These are phyloP conservation scores for Megalurothrips usitatus DNA, from an alignment of 2,888 invertebrate species.

Conservation along the genomic window DNA sequence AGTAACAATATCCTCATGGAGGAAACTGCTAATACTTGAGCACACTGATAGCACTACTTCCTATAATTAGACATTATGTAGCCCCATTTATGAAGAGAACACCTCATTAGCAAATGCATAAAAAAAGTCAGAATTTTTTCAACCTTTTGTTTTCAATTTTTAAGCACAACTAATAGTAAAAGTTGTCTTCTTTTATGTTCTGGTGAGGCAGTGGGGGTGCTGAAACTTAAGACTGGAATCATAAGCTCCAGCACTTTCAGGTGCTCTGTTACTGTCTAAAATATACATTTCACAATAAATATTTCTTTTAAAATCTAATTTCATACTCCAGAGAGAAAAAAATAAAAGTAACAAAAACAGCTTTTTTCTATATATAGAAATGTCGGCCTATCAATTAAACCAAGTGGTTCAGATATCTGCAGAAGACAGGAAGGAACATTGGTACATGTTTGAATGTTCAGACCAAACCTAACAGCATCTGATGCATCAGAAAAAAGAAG, in stretches of 20 bases:
- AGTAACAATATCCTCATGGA: background rate
- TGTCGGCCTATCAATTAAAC: background rate
- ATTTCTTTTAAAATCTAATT: background rate
- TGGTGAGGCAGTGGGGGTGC: background rate
- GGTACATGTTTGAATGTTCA: background rate
- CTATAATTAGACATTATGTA: too few relatives aligned
- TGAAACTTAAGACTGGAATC: background rate
- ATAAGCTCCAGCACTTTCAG: background rate
- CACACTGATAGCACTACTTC: background rate
- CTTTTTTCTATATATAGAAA: background rate
- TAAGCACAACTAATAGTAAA: background rate
- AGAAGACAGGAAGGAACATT: background rate
- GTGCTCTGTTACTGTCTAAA: background rate
- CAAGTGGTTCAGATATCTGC: background rate
- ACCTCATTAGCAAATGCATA: too few relatives aligned
- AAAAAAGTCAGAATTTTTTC: background rate
- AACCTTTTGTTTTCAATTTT: background rate
- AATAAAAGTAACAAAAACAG: background rate
- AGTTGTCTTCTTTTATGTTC: background rate
- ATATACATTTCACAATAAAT: slow-evolving; percentile 14
- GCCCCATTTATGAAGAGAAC: too few relatives aligned
- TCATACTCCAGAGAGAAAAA: background rate
- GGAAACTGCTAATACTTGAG: background rate
- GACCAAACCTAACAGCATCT: background rate
- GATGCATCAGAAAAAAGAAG: background rate